phyloP scores from a whole-genome alignment of 2,797 vertebrate species.

The Thaleichthys pacificus region DNA sequence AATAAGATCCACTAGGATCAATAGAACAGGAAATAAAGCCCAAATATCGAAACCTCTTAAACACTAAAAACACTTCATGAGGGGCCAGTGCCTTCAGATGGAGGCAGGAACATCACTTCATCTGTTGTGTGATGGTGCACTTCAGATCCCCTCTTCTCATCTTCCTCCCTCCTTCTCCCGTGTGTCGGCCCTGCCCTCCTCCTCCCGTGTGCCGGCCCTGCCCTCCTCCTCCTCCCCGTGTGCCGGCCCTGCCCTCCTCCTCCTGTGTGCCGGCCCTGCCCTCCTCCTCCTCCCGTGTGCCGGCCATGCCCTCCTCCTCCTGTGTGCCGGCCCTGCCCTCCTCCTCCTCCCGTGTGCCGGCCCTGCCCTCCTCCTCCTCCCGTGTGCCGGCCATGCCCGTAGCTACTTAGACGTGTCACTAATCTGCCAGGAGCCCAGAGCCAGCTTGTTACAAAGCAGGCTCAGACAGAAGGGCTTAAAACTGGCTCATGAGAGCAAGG shows the following conservation, averaged over 20 bases:
- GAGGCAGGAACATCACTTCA: background rate
- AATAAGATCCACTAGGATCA: conserved; percentile 54
- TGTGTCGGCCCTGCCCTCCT: background rate
- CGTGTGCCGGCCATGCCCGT: conserved; percentile 1
- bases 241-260: background rate
- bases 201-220: background rate
- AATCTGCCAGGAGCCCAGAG: background rate
- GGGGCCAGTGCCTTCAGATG: conserved; percentile 13
- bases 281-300: background rate
- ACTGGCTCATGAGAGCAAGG: background rate
- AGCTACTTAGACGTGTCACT: background rate
- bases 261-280: background rate
- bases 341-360: conserved; percentile 23
- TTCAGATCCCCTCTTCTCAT: conserved; percentile 23
- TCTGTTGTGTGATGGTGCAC: conserved; percentile 3
- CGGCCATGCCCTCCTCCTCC: background rate
- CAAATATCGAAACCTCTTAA: conserved; percentile 50
- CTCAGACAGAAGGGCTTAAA: background rate
- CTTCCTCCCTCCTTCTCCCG: conserved; percentile 14
- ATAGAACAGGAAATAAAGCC: conserved; percentile 62
- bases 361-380: conserved; percentile 12
- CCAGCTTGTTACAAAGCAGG: background rate
- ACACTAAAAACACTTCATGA: conserved; percentile 61
- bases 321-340: background rate
- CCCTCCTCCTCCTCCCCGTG: background rate